Conservation (phyloP, 2,113 vertebrate genomes). For the Rhabdornis inornatus region DNA sequence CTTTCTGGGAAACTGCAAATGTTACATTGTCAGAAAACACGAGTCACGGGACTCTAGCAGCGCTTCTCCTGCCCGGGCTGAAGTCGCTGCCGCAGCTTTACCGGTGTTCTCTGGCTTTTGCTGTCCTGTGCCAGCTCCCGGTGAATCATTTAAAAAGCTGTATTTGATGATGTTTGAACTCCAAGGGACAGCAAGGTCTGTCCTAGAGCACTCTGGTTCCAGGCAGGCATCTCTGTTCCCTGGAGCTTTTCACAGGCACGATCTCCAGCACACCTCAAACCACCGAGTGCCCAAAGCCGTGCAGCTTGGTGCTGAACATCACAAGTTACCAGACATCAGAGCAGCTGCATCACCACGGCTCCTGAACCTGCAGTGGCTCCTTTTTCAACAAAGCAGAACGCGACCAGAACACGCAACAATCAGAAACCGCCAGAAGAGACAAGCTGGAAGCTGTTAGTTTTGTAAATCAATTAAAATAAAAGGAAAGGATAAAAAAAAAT, state of each 20-base stretch:
- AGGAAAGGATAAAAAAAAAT: not conserved
- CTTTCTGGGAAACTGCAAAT: not conserved
- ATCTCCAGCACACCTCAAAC: not conserved
- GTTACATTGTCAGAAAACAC: not conserved
- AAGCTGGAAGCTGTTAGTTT: not conserved
- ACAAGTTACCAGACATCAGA: not conserved
- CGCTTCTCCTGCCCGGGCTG: not conserved
- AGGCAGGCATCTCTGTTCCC: not conserved
- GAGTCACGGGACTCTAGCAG: not conserved
- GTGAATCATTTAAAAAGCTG: not conserved
- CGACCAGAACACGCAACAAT: not conserved
- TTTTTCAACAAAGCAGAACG: not conserved
- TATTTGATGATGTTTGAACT: not conserved
- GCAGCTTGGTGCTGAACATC: not conserved
- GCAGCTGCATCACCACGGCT: not conserved
- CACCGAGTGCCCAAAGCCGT: not conserved
- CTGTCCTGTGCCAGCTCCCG: not conserved
- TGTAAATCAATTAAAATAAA: constrained; percentile 1
- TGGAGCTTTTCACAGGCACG: not conserved
- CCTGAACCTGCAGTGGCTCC: not conserved
- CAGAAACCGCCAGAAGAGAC: not conserved
- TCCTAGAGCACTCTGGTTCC: not conserved
- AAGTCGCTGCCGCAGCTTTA: not conserved
- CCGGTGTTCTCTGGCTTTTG: not conserved
- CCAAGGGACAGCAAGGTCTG: not conserved